Conservation (phyloP, 2,797 vertebrate species). For the Parauchenoglanis punctatus region DNA sequence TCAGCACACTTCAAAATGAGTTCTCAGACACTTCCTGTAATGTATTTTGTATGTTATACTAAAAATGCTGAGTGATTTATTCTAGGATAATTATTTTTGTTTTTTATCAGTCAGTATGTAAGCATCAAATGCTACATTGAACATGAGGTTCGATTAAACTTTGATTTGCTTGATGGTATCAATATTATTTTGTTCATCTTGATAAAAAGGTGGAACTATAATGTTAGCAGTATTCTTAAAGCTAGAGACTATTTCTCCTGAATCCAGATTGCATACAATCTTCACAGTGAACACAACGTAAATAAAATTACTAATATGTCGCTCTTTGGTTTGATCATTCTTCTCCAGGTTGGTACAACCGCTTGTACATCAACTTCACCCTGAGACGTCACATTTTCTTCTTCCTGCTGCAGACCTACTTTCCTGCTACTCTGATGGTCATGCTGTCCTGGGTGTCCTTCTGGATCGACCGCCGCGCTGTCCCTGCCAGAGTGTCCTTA, state of each 20-base stretch:
- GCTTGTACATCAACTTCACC: conserved; percentile 95
- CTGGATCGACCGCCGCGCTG: conserved; percentile 92
- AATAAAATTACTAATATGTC: conserved; percentile 3
- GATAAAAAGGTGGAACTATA: neutral
- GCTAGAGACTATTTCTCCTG: neutral
- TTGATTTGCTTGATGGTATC: conserved; percentile 1
- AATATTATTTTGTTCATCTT: neutral
- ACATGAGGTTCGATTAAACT: neutral
- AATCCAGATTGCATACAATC: neutral
- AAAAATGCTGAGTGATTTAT: neutral
- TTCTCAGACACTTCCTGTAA: neutral
- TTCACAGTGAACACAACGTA: neutral
- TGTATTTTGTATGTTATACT: neutral
- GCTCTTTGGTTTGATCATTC: conserved; percentile 26
- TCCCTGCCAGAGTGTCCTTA: conserved; percentile 91
- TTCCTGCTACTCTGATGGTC: conserved; percentile 92
- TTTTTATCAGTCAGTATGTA: neutral
- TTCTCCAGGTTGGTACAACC: conserved; percentile 91
- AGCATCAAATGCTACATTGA: neutral
- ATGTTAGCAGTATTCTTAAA: neutral
- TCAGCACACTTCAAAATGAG: neutral
- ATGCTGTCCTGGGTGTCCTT: conserved; percentile 98
- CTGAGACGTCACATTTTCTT: conserved; percentile 93
- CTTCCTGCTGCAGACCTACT: conserved; percentile 96
- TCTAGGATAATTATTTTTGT: neutral